Percentiles rank a stretch among this genome's conserved stretches.
These are phyloP conservation scores for Epinephelus fuscoguttatus DNA, from an alignment of 2,113 vertebrate species.

Conservation along the genomic window DNA sequence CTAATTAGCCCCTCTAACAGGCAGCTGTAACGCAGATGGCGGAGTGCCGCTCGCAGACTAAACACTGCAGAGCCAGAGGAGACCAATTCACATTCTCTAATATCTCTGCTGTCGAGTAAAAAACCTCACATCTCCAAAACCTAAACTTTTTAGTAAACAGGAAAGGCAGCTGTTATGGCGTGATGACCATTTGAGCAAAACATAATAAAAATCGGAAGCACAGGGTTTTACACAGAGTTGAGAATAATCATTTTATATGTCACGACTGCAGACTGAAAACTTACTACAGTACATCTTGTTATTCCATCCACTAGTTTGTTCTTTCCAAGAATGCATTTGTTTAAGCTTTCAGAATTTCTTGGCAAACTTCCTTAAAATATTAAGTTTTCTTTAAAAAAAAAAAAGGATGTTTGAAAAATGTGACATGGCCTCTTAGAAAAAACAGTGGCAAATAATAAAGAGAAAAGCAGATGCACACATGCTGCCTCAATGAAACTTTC, in stretches of 20 bases:
- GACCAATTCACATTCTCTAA: conserved; percentile 46
- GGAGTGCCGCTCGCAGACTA: conserved; percentile 70
- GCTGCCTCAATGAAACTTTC: background rate
- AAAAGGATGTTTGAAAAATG: background rate
- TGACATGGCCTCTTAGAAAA: background rate
- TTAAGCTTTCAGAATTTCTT: conserved; percentile 11
- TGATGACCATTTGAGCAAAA: background rate
- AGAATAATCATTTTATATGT: background rate
- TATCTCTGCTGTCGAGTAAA: conserved; percentile 18
- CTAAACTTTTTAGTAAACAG: background rate
- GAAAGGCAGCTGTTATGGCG: background rate
- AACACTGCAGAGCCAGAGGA: conserved; percentile 68
- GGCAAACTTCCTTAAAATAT: background rate
- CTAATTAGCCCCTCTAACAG: conserved; percentile 53
- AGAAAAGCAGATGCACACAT: background rate
- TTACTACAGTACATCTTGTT: background rate
- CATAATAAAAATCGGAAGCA: background rate
- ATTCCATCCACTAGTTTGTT: background rate
- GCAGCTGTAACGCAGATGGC: conserved; percentile 78
- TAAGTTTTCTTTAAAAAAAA: background rate
- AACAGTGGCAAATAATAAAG: background rate
- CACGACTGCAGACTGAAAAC: background rate
- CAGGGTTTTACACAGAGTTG: background rate
- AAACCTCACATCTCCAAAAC: conserved; percentile 31
- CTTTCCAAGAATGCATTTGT: conserved; percentile 5